Evolutionary conservation across 2,113 vertebrate genomes (phyloP).

Genomic region (Mixornis gularis): DNA sequence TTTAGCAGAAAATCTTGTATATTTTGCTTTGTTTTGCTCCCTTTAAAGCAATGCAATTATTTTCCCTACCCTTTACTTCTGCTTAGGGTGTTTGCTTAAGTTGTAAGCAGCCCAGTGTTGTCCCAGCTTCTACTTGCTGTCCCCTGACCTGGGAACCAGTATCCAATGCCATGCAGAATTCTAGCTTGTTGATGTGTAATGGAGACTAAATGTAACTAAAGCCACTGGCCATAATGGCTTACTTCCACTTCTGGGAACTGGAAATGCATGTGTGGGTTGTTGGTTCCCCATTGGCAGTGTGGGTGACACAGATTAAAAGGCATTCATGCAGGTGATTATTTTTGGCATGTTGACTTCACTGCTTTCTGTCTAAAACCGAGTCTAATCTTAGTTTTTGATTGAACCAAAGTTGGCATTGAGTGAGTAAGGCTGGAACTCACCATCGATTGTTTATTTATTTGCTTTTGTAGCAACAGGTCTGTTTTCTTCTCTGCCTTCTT

Average conservation of each 20-base stretch:
- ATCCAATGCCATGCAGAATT: background rate
- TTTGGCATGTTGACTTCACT: background rate
- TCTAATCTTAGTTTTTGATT: background rate
- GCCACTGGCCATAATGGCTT: background rate
- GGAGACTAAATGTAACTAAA: background rate
- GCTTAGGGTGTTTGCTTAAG: background rate
- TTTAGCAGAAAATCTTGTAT: background rate
- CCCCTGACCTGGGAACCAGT: background rate
- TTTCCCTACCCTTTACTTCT: background rate
- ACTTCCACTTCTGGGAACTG: background rate
- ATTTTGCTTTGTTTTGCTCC: background rate
- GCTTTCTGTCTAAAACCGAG: background rate
- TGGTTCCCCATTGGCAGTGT: background rate
- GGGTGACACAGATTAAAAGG: background rate
- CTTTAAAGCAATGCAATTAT: background rate
- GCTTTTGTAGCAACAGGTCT: background rate
- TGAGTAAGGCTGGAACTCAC: background rate
- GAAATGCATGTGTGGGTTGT: background rate
- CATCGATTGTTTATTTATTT: background rate
- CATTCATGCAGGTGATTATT: background rate
- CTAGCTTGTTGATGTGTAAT: background rate
- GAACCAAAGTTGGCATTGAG: fast-evolving
- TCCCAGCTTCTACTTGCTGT: background rate
- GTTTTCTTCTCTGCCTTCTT: background rate
- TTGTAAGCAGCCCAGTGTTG: fast-evolving